Conservation (phyloP, 2,888 invertebrate species). For the Sinhomidia bicolor region DNA sequence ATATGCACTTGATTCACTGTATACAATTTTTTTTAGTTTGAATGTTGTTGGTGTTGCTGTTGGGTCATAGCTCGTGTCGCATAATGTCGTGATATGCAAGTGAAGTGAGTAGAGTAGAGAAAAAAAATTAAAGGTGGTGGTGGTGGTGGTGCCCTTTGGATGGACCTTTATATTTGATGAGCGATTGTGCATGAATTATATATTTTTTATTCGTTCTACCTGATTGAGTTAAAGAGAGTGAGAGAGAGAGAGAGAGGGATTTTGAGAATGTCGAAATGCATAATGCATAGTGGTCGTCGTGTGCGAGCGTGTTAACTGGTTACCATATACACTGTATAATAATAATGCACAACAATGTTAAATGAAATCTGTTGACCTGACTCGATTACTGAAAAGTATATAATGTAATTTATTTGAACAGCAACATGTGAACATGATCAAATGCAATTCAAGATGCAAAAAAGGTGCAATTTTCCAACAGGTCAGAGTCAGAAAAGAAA, state of each 20-base stretch:
- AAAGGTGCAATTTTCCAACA: background rate
- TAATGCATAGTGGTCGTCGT: background rate
- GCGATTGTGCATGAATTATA: background rate
- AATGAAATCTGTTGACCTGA: background rate
- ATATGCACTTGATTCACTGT: background rate
- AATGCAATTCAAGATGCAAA: constrained; percentile 38
- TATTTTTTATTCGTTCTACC: background rate
- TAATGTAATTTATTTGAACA: background rate
- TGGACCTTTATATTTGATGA: background rate
- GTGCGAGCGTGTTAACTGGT: background rate
- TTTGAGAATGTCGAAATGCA: background rate
- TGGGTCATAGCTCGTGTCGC: background rate
- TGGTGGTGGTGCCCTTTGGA: background rate
- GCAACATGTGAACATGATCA: background rate
- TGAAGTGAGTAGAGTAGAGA: background rate
- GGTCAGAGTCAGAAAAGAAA: background rate
- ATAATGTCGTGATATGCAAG: background rate
- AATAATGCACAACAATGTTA: no score
- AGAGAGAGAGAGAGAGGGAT: no score
- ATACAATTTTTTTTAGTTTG: no score
- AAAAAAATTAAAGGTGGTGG: no score
- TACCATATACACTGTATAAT: no score
- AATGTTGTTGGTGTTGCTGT: no score
- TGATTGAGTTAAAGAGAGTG: background rate
- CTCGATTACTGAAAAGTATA: constrained; percentile 7